Percentiles rank a stretch among this genome's conserved stretches.
Evolutionary conservation across 2,797 vertebrate species (phyloP).

Genomic region (Mormyrus hasselquistii): DNA sequence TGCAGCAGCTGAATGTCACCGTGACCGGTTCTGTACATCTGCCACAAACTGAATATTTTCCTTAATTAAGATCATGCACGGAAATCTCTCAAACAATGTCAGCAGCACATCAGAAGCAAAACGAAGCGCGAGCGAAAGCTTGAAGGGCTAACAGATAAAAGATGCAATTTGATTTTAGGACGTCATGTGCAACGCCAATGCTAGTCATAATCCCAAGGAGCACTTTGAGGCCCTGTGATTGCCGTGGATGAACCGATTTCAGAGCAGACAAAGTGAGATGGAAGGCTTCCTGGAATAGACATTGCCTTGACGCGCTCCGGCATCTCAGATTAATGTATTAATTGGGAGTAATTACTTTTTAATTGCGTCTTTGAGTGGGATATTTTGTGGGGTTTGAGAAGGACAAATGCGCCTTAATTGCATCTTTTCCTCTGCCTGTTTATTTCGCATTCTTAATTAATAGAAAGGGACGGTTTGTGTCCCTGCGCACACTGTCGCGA

Average conservation of each 20-base stretch:
- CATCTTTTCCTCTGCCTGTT: slow-evolving; percentile 77
- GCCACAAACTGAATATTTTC: not conserved
- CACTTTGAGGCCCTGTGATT: slow-evolving; percentile 5
- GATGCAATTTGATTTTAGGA: not conserved
- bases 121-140: not conserved
- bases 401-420: slow-evolving; percentile 79
- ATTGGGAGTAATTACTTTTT: slow-evolving; percentile 83
- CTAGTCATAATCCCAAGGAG: not conserved
- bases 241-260: slow-evolving; percentile 16
- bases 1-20: not conserved
- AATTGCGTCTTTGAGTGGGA: slow-evolving; percentile 83
- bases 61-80: slow-evolving; percentile 18
- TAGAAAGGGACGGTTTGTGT: slow-evolving; percentile 74
- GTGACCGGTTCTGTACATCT: not conserved
- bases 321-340: slow-evolving; percentile 78
- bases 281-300: slow-evolving; percentile 13
- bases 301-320: slow-evolving; percentile 49
- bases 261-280: slow-evolving; percentile 23
- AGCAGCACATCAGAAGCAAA: not conserved
- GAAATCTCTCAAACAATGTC: slow-evolving; percentile 4
- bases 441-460: slow-evolving; percentile 80
- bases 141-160: not conserved
- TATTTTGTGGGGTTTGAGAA: slow-evolving; percentile 73
- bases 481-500: slow-evolving; percentile 58
- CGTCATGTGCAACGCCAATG: not conserved